phyloP scores from a whole-genome alignment of 2,888 invertebrate species.

The Polyploca ridens region DNA sequence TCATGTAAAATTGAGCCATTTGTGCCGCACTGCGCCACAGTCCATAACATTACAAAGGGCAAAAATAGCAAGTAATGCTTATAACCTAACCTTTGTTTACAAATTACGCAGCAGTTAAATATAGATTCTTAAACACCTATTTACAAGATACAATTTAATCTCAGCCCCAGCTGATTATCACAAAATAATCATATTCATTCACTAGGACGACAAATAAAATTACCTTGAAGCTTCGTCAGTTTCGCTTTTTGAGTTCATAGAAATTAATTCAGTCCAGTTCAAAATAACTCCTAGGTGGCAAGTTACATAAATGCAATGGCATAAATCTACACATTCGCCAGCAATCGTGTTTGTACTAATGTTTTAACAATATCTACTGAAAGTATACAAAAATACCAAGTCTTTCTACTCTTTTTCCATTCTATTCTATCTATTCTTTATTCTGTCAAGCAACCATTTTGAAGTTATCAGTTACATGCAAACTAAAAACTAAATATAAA shows the following conservation, averaged over 20 bases:
- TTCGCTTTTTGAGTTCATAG: constrained; percentile 84
- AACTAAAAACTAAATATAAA: neutral
- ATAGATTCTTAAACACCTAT: constrained; percentile 18
- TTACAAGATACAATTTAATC: constrained; percentile 10
- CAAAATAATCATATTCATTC: constrained; percentile 16
- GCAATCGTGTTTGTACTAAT: constrained; percentile 29
- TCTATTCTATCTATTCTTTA: constrained; percentile 44
- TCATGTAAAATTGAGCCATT: constrained; percentile 25
- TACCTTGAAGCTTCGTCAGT: constrained; percentile 85
- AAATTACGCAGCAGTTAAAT: constrained; percentile 46
- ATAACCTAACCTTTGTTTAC: constrained; percentile 57
- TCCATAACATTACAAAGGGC: constrained; percentile 66
- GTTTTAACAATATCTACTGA: constrained; percentile 53
- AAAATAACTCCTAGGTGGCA: constrained; percentile 58
- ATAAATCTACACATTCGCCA: constrained; percentile 54
- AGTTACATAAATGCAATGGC: constrained; percentile 59
- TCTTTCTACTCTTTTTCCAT: constrained; percentile 55
- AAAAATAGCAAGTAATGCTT: constrained; percentile 80
- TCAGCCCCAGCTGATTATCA: constrained; percentile 15
- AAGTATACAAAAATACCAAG: constrained; percentile 65
- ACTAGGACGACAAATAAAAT: constrained; percentile 35
- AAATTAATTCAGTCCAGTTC: constrained; percentile 68
- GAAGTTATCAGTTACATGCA: constrained; percentile 36
- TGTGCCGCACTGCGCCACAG: constrained; percentile 26
- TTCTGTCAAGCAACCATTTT: constrained; percentile 71